A percentile compares a stretch with the other conserved stretches of the same genome.
phyloP scores from a whole-genome alignment of 1,140 invertebrate genomes.

The Aphelenchoides besseyi region DNA sequence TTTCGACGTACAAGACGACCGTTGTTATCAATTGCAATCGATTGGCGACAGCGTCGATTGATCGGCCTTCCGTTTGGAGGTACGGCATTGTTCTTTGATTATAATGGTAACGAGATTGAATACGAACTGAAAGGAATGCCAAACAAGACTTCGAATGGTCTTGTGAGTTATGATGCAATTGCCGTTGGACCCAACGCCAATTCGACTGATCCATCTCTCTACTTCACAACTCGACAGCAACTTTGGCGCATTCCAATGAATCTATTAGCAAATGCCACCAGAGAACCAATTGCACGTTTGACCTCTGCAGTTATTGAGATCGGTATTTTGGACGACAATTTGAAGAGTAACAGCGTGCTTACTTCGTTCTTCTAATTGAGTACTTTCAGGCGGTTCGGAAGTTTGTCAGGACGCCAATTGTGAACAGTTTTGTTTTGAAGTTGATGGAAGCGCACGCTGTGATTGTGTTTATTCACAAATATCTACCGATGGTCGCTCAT shows the following conservation, averaged over 20 bases:
- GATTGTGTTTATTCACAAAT: slow-evolving; percentile 23
- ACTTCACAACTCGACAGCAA: background rate
- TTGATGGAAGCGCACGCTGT: background rate
- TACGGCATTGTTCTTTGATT: background rate
- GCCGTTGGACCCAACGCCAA: background rate
- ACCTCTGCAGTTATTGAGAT: background rate
- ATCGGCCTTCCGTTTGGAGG: background rate
- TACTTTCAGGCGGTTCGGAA: background rate
- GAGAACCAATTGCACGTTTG: background rate
- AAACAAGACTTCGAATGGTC: background rate
- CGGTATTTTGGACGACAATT: too few relatives aligned
- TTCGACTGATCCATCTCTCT: background rate
- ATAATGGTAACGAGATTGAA: background rate
- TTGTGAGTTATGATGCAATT: background rate
- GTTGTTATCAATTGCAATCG: background rate
- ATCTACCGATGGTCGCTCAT: background rate
- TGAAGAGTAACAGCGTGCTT: too few relatives aligned
- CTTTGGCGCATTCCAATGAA: background rate
- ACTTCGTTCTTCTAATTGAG: too few relatives aligned
- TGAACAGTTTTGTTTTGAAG: slow-evolving; percentile 24
- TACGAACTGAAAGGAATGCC: background rate
- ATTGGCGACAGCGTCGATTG: background rate
- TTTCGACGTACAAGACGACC: background rate
- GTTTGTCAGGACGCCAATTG: background rate
- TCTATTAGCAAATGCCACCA: background rate